Evolutionary conservation across 2,888 invertebrate genomes (phyloP).

Genomic region (Acanthosepion esculentum): DNA sequence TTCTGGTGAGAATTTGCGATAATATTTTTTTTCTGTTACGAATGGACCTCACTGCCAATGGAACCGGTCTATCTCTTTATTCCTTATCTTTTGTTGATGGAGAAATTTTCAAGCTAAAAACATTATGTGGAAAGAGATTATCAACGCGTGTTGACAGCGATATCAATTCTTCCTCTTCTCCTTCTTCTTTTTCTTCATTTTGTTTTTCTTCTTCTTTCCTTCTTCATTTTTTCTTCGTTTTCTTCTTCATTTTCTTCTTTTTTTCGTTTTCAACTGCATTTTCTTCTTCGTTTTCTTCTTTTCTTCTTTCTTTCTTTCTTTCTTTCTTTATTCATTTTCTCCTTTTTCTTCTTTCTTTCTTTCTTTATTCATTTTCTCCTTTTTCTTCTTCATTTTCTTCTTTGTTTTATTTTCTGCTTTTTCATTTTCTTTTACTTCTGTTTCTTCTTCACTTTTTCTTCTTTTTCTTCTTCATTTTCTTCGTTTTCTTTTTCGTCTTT

Average conservation of each 20-base stretch:
- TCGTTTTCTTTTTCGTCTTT: background rate
- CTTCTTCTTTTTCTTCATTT: slow-evolving; percentile 16
- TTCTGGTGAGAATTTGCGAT: slow-evolving; percentile 22
- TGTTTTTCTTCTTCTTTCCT: slow-evolving; percentile 36
- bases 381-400: background rate
- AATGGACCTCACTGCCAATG: background rate
- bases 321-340: background rate
- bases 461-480: background rate
- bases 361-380: background rate
- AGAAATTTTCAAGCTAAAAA: background rate
- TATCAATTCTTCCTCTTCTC: background rate
- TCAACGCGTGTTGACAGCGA: slow-evolving; percentile 11
- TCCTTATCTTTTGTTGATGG: background rate
- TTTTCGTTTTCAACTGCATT: background rate
- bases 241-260: slow-evolving; percentile 38
- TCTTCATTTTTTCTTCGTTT: slow-evolving; percentile 34
- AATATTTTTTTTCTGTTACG: background rate
- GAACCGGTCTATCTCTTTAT: background rate
- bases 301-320: background rate
- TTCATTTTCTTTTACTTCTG: background rate
- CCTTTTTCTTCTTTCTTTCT: background rate
- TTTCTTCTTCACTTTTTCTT: background rate
- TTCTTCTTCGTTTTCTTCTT: background rate
- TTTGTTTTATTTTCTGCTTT: background rate
- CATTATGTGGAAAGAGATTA: background rate